Conservation (phyloP, 2,797 vertebrate species). For the Benthosema pterotum region DNA sequence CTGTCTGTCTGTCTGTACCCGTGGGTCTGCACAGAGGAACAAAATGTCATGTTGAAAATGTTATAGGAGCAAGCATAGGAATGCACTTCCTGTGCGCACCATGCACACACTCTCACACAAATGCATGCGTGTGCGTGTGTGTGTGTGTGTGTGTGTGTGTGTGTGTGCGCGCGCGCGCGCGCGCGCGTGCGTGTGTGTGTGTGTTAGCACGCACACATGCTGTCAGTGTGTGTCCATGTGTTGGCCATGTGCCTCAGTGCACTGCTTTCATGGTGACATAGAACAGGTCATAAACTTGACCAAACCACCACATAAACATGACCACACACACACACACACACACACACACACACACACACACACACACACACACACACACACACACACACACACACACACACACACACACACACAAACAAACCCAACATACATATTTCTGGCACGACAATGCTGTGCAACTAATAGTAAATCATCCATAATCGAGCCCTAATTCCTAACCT, state of each 20-base stretch:
- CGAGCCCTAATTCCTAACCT: not conserved
- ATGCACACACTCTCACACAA: too few species aligned
- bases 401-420: not conserved
- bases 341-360: not conserved
- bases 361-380: not conserved
- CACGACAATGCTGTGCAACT: not conserved
- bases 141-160: too few species aligned
- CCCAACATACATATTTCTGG: constrained; percentile 8
- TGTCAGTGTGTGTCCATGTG: too few species aligned
- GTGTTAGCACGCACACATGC: too few species aligned
- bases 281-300: not conserved
- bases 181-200: too few species aligned
- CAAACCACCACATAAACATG: not conserved
- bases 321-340: constrained; percentile 6
- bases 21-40: constrained; percentile 22
- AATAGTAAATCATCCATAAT: constrained; percentile 12
- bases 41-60: constrained; percentile 27
- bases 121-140: not conserved
- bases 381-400: not conserved
- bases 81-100: constrained; percentile 50
- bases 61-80: constrained; percentile 28
- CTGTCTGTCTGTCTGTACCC: not conserved
- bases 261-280: not conserved
- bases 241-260: too few species aligned
- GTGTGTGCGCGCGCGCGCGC: too few species aligned